phyloP scores from a whole-genome alignment of 2,113 vertebrate genomes.

The Trogon surrucura region DNA sequence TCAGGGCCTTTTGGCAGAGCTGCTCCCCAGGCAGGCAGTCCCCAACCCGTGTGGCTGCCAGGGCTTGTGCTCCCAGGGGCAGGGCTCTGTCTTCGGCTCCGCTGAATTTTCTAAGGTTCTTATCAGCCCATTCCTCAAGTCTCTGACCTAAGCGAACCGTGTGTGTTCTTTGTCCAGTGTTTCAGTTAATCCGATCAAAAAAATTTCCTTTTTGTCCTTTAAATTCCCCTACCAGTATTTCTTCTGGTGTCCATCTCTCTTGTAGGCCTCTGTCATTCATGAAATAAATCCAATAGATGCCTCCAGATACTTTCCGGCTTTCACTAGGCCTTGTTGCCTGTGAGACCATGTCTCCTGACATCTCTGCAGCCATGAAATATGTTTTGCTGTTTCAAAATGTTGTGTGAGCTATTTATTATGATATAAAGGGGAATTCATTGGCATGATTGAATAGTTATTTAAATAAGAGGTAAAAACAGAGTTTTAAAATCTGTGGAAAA shows the following conservation, averaged over 20 bases:
- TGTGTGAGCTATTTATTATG: background rate
- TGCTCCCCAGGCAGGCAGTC: background rate
- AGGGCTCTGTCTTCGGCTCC: background rate
- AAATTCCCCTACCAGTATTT: background rate
- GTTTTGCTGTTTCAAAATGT: background rate
- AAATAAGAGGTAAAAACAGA: background rate
- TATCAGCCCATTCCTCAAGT: background rate
- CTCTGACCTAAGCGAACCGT: background rate
- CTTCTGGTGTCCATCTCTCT: background rate
- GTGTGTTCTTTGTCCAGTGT: background rate
- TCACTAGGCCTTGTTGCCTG: background rate
- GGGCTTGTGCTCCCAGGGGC: background rate
- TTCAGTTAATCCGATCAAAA: background rate
- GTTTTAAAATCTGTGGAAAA: background rate
- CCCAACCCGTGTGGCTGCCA: background rate
- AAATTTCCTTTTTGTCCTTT: background rate
- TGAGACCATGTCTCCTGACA: accelerated
- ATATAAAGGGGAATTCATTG: background rate
- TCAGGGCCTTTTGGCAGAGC: background rate
- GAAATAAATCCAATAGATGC: background rate
- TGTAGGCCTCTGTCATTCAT: background rate
- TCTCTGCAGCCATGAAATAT: background rate
- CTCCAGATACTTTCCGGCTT: background rate
- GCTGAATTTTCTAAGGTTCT: too few relatives aligned
- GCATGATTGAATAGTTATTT: background rate